Conservation (phyloP, 2,888 invertebrate species). For the Fragum fragum region DNA sequence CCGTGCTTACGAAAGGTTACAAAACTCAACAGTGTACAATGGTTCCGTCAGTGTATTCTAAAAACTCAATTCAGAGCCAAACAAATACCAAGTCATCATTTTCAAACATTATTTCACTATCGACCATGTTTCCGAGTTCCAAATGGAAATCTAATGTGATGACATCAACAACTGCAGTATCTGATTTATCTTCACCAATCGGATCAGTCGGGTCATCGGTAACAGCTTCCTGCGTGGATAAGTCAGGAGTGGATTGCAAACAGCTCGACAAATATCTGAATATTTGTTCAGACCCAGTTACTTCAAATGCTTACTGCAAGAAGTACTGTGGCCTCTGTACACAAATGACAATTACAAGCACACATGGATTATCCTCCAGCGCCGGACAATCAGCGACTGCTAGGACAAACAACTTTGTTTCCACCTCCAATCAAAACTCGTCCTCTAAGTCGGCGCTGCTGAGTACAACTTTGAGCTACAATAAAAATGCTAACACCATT, state of each 20-base stretch:
- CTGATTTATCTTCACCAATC: neutral
- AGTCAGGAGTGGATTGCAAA: conserved; percentile 57
- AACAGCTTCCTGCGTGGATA: conserved; percentile 38
- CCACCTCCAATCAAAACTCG: neutral
- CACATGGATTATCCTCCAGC: neutral
- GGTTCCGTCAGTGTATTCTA: neutral
- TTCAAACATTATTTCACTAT: neutral
- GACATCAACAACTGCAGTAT: neutral
- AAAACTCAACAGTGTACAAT: neutral
- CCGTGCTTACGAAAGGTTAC: neutral
- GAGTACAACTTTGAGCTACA: too few relatives aligned
- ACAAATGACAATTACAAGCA: neutral
- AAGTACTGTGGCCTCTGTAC: conserved; percentile 58
- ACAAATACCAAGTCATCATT: neutral
- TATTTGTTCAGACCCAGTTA: conserved; percentile 39
- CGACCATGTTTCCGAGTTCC: neutral
- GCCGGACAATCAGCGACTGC: neutral
- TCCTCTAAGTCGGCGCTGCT: neutral
- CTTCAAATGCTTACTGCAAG: conserved; percentile 51
- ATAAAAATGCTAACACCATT: too few relatives aligned
- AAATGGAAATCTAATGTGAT: too few relatives aligned
- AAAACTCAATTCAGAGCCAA: neutral
- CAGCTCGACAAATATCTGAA: conserved; percentile 44
- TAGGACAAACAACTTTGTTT: neutral
- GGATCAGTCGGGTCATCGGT: neutral